A percentile compares a stretch with the other conserved stretches of the same genome.
phyloP scores from a whole-genome alignment of 2,113 vertebrate genomes.

The Petaurus breviceps region DNA sequence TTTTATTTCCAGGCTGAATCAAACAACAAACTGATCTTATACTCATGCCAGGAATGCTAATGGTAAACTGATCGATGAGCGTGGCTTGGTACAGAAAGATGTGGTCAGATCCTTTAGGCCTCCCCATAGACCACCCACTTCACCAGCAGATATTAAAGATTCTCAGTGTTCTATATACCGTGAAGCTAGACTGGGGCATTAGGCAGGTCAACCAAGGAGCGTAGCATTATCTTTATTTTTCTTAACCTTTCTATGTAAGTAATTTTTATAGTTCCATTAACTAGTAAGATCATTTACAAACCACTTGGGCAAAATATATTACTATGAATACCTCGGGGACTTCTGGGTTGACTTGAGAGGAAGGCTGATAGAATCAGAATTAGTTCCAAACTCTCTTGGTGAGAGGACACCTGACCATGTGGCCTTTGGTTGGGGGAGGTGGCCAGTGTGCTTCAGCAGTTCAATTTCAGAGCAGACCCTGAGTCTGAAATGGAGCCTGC shows the following conservation, averaged over 20 bases:
- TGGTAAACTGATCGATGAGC: slow-evolving; percentile 86
- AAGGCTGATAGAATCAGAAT: slow-evolving; percentile 84
- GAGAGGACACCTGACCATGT: slow-evolving; percentile 44
- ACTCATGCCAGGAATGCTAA: slow-evolving; percentile 88
- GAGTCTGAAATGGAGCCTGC: not conserved
- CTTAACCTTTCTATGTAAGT: slow-evolving; percentile 85
- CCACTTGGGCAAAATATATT: slow-evolving; percentile 80
- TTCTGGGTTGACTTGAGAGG: slow-evolving; percentile 73
- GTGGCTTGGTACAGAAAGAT: not conserved
- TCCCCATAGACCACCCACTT: not conserved
- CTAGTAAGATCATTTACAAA: slow-evolving; percentile 84
- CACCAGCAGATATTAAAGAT: not conserved
- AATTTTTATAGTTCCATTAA: slow-evolving; percentile 88
- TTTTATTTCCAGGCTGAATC: slow-evolving; percentile 88
- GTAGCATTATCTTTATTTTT: slow-evolving; percentile 82
- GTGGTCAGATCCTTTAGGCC: not conserved
- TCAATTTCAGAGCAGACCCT: slow-evolving; percentile 3
- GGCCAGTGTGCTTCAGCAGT: not conserved
- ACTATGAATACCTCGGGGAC: slow-evolving; percentile 79
- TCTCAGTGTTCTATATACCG: not conserved
- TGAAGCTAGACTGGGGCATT: not conserved
- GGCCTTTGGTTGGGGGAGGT: not conserved
- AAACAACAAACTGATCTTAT: slow-evolving; percentile 83
- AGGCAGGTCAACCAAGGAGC: slow-evolving; percentile 38
- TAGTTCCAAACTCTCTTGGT: slow-evolving; percentile 75